These are phyloP conservation scores for Passer domesticus DNA, from an alignment of 2,113 vertebrate species.

Conservation along the genomic window DNA sequence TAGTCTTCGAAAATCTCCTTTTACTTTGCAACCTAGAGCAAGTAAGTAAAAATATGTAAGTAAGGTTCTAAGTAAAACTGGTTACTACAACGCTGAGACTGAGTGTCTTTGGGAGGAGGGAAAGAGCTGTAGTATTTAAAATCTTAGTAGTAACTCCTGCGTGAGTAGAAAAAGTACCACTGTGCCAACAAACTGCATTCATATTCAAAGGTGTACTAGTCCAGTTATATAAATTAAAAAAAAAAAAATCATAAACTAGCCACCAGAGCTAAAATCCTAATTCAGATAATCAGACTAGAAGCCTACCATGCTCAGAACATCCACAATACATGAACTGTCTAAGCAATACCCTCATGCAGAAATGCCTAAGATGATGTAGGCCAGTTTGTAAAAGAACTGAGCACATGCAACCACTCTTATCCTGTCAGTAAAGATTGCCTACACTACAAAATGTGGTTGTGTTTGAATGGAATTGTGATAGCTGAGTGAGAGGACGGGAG, in stretches of 20 bases:
- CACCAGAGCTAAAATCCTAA: not conserved
- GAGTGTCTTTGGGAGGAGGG: not conserved
- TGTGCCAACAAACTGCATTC: not conserved
- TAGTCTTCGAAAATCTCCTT: not conserved
- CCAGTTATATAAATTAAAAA: not conserved
- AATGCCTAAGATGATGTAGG: not conserved
- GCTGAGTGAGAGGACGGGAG: conserved; percentile 19
- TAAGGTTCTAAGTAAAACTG: not conserved
- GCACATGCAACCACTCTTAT: not conserved
- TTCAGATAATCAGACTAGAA: not conserved
- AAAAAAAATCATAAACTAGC: not conserved
- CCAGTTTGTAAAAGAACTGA: not conserved
- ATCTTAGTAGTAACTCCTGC: not conserved
- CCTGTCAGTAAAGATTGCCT: conserved; percentile 13
- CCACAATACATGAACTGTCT: not conserved
- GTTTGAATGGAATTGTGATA: conserved; percentile 40
- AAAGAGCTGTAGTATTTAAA: not conserved
- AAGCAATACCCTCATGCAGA: not conserved
- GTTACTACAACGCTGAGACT: fast-evolving
- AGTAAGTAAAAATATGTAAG: not conserved
- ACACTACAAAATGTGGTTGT: conserved; percentile 32
- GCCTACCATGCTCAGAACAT: not conserved
- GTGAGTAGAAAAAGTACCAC: not conserved
- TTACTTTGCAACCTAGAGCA: not conserved
- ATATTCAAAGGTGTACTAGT: not conserved